These are phyloP conservation scores for Musca domestica DNA, from an alignment of 1,140 invertebrate genomes.

Conservation along the genomic window DNA sequence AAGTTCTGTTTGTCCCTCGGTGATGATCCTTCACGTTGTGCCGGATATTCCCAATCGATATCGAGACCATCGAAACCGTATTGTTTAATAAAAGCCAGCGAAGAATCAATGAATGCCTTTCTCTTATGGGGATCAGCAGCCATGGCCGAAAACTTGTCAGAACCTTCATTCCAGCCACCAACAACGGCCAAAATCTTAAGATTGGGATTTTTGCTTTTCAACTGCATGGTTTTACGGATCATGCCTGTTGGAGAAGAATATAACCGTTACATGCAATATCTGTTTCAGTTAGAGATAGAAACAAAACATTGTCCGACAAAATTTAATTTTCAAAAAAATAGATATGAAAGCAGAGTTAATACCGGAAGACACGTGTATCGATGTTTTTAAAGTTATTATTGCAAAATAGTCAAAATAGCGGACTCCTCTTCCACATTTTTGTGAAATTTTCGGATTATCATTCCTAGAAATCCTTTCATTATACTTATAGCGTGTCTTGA, in stretches of 20 bases:
- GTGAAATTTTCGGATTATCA: no score
- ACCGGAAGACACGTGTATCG: no score
- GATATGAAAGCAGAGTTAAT: no score
- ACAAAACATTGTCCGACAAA: no score
- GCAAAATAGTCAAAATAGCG: no score
- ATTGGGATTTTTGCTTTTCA: conserved; percentile 60
- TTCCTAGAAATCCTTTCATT: no score
- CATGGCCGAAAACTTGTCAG: conserved; percentile 62
- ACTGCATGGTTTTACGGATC: conserved; percentile 39
- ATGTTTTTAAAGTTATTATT: no score
- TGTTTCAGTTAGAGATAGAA: no score
- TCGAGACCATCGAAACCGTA: conserved; percentile 67
- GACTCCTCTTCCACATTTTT: no score
- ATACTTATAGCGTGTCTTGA: no score
- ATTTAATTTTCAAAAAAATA: no score
- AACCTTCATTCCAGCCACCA: conserved; percentile 74
- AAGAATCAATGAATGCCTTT: conserved; percentile 55
- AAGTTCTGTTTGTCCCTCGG: conserved; percentile 56
- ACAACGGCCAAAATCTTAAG: conserved; percentile 70
- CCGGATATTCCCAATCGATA: conserved; percentile 68
- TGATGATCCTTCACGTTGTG: conserved; percentile 57
- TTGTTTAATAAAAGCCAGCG: conserved; percentile 56
- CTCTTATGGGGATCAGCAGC: conserved; percentile 52
- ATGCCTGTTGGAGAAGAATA: conserved; percentile 28
- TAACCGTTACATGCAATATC: no score